Conservation (phyloP, 1,140 invertebrate genomes). For the Andricus grossulariae region DNA sequence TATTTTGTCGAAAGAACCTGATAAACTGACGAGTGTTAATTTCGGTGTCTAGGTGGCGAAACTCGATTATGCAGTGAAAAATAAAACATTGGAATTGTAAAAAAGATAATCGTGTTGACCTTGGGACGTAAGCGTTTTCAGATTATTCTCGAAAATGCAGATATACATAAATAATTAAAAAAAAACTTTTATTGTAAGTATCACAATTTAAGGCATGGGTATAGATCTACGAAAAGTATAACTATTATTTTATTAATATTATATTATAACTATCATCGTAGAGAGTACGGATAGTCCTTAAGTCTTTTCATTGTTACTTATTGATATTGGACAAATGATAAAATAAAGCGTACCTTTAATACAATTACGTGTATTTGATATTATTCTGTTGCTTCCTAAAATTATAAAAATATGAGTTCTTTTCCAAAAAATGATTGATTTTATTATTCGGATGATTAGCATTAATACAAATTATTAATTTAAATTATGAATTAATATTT, state of each 20-base stretch:
- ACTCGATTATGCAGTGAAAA: slow-evolving; percentile 5
- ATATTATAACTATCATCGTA: slow-evolving; percentile 69
- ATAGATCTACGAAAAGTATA: slow-evolving; percentile 67
- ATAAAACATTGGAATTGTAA: slow-evolving; percentile 9
- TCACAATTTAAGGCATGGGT: slow-evolving; percentile 71
- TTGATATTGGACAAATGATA: slow-evolving; percentile 72
- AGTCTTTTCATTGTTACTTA: slow-evolving; percentile 76
- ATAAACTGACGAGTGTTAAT: slow-evolving; percentile 14
- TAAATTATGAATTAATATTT: no score
- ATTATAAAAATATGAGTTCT: background rate
- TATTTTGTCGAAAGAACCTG: background rate
- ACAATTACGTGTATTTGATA: slow-evolving; percentile 46
- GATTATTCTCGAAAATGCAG: slow-evolving; percentile 23
- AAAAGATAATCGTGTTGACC: slow-evolving; percentile 14
- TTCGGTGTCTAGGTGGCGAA: background rate
- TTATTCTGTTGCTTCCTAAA: background rate
- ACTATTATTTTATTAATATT: slow-evolving; percentile 74
- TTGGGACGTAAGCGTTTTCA: slow-evolving; percentile 26
- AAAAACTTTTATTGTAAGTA: slow-evolving; percentile 60
- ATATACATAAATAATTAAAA: slow-evolving; percentile 1
- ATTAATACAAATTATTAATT: no score
- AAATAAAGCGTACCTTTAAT: slow-evolving; percentile 75
- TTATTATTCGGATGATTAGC: no score
- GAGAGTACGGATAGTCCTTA: slow-evolving; percentile 68
- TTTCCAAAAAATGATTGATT: background rate